phyloP scores from a whole-genome alignment of 2,113 vertebrate genomes.

The Benitochromis conjunctus region DNA sequence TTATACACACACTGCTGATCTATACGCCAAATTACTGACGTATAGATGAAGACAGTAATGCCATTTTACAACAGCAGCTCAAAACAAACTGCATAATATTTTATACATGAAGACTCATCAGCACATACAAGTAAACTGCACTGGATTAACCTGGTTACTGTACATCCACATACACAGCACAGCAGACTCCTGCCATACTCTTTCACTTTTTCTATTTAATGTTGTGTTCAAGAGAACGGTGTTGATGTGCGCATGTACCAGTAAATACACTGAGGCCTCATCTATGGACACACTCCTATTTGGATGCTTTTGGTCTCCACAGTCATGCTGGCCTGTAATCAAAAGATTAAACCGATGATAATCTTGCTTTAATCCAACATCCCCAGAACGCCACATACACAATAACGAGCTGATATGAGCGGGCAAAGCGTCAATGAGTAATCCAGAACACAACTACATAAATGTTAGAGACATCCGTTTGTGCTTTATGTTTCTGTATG shows the following conservation, averaged over 20 bases:
- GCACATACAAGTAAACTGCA: background rate
- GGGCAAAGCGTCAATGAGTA: background rate
- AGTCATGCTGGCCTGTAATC: slow-evolving; percentile 87
- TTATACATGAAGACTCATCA: background rate
- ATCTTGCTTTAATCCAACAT: background rate
- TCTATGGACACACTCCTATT: slow-evolving; percentile 85
- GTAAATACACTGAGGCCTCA: slow-evolving; percentile 84
- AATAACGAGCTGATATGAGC: background rate
- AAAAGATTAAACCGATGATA: background rate
- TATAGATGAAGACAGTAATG: too few relatives aligned
- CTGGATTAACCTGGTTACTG: background rate
- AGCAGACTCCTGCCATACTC: too few relatives aligned
- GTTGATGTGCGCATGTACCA: slow-evolving; percentile 64
- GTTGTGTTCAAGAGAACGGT: background rate
- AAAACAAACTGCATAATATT: background rate
- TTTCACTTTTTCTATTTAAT: background rate
- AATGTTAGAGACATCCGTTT: accelerated
- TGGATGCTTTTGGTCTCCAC: slow-evolving; percentile 79
- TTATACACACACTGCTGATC: too few relatives aligned
- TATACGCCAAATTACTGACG: too few relatives aligned
- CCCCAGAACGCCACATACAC: background rate
- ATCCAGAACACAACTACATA: background rate
- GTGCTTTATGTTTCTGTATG: accelerated
- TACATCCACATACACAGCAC: background rate
- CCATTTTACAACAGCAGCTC: background rate